A percentile compares a stretch with the other conserved stretches of the same genome.
These are phyloP conservation scores for Phyto melanocephala DNA, from an alignment of 2,888 invertebrate species.

Conservation along the genomic window DNA sequence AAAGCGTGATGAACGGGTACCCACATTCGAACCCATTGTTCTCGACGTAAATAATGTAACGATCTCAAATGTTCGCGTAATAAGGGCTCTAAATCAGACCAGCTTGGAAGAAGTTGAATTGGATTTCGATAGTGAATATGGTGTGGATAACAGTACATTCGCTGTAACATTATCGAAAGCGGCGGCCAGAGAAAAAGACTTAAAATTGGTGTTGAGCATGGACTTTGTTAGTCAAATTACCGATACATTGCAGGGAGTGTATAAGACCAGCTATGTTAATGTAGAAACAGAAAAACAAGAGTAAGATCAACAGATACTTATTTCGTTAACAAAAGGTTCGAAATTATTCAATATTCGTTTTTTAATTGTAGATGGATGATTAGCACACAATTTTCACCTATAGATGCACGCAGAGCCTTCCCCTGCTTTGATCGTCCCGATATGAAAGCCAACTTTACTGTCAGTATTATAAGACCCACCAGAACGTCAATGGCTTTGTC, in stretches of 20 bases:
- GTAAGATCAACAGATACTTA: slow-evolving; percentile 72
- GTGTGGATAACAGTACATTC: slow-evolving; percentile 75
- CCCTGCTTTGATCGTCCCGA: slow-evolving; percentile 93
- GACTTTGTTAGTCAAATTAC: slow-evolving; percentile 81
- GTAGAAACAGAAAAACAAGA: slow-evolving; percentile 74
- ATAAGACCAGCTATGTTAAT: slow-evolving; percentile 80
- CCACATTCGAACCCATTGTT: slow-evolving; percentile 75
- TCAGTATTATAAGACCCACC: slow-evolving; percentile 83
- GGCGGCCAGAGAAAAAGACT: slow-evolving; percentile 66
- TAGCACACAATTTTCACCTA: slow-evolving; percentile 89
- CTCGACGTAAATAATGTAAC: slow-evolving; percentile 77
- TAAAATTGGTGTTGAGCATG: slow-evolving; percentile 79
- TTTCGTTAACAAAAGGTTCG: not conserved
- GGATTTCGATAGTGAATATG: slow-evolving; percentile 76
- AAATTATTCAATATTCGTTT: not conserved
- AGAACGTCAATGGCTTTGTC: slow-evolving; percentile 80
- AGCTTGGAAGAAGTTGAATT: slow-evolving; percentile 71
- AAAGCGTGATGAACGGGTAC: slow-evolving; percentile 72
- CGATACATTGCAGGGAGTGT: slow-evolving; percentile 81
- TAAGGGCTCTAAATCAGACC: slow-evolving; percentile 65
- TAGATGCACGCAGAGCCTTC: slow-evolving; percentile 88
- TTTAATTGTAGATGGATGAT: slow-evolving; percentile 83
- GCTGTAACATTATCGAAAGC: slow-evolving; percentile 71
- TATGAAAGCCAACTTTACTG: slow-evolving; percentile 87
- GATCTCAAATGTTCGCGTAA: slow-evolving; percentile 75